Evolutionary conservation across 2,113 vertebrate genomes (phyloP).

Genomic region (Paedocypris sp.): DNA sequence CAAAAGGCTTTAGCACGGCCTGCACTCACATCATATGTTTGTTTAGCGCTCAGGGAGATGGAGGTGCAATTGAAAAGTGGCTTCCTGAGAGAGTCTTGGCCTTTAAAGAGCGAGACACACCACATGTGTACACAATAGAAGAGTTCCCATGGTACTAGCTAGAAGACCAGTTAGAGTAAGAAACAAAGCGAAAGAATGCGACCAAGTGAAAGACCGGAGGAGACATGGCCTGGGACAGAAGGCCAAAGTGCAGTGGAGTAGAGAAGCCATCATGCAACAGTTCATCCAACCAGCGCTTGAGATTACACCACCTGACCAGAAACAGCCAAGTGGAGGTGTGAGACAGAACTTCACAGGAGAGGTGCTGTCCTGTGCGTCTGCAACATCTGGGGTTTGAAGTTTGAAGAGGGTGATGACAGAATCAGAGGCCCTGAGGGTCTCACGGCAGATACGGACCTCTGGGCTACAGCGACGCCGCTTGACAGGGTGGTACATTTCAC

Average conservation of each 20-base stretch:
- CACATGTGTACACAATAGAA: constrained; percentile 7
- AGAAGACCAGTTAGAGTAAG: neutral
- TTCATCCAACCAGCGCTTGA: constrained; percentile 5
- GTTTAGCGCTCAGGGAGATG: constrained; percentile 24
- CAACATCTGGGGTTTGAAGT: constrained; percentile 1
- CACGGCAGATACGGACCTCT: constrained; percentile 3
- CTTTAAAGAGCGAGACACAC: constrained; percentile 11
- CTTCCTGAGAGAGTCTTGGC: constrained; percentile 26
- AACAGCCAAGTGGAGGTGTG: constrained; percentile 23
- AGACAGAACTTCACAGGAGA: constrained; percentile 15
- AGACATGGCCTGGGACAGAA: neutral
- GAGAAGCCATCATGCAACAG: neutral
- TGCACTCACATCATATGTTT: constrained; percentile 27
- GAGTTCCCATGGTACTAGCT: constrained; percentile 18
- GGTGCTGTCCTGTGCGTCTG: constrained; percentile 1
- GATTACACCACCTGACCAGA: neutral
- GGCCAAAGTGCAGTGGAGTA: neutral
- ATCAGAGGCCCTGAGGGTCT: constrained; percentile 8
- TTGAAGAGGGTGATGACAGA: constrained; percentile 25
- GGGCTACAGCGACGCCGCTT: neutral
- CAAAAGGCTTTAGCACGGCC: constrained; percentile 9
- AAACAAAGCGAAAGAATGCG: neutral
- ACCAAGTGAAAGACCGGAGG: neutral
- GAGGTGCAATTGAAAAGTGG: neutral
- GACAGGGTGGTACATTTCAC: neutral